phyloP scores from a whole-genome alignment of 2,113 vertebrate species.

The Ptilorrhoa leucosticta region DNA sequence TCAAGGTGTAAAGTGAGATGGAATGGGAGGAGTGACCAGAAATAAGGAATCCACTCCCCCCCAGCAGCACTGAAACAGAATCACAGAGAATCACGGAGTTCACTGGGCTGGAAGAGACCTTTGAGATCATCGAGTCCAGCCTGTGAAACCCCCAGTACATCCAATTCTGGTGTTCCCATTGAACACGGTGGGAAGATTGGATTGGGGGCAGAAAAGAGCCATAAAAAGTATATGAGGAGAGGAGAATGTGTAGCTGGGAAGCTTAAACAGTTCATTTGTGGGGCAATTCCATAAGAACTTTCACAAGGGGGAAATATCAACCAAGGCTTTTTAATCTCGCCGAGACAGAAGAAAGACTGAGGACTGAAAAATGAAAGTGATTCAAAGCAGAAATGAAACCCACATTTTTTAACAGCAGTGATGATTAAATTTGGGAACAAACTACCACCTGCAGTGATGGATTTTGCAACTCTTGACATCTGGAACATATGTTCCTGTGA shows the following conservation, averaged over 20 bases:
- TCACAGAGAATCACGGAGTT: neutral
- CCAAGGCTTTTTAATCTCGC: conserved; percentile 53
- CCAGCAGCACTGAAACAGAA: neutral
- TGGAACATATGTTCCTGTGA: conserved; percentile 30
- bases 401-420: conserved; percentile 58
- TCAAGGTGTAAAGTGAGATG: neutral
- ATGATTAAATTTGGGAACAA: conserved; percentile 66
- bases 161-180: neutral
- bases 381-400: conserved; percentile 63
- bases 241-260: conserved; percentile 5
- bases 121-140: neutral
- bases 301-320: conserved; percentile 63
- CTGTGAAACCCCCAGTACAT: neutral
- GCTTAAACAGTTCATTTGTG: conserved; percentile 53
- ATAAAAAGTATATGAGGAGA: conserved; percentile 47
- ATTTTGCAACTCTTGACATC: conserved; percentile 56
- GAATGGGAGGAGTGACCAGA: neutral
- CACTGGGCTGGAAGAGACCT: neutral
- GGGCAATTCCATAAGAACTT: conserved; percentile 24
- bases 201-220: conserved; percentile 38
- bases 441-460: conserved; percentile 62
- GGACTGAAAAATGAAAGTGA: conserved; percentile 62
- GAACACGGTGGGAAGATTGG: conserved; percentile 13
- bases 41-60: neutral
- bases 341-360: conserved; percentile 56